phyloP scores from a whole-genome alignment of 2,888 invertebrate species.

The Mechanitis messenoides region DNA sequence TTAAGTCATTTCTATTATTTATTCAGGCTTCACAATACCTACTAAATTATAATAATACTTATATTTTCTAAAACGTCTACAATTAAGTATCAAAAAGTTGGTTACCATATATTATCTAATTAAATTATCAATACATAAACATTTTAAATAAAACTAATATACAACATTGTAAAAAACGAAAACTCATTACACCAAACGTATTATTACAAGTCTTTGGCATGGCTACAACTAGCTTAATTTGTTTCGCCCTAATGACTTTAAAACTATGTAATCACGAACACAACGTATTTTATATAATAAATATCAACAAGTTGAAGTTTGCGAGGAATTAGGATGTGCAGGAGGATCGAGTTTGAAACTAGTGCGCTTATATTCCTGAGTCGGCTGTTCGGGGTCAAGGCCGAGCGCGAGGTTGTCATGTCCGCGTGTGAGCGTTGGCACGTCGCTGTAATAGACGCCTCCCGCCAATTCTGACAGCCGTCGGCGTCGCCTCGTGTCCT shows the following conservation, averaged over 20 bases:
- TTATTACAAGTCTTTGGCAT: too few species aligned
- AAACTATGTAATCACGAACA: background rate
- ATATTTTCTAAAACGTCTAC: too few species aligned
- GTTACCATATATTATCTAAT: too few species aligned
- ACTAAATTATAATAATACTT: too few species aligned
- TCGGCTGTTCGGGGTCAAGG: constrained; percentile 52
- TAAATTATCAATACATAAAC: too few species aligned
- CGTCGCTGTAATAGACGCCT: constrained; percentile 70
- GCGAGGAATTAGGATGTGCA: constrained; percentile 34
- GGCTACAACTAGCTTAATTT: too few species aligned
- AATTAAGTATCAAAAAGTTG: too few species aligned
- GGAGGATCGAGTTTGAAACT: constrained; percentile 44
- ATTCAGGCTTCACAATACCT: too few species aligned
- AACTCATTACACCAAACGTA: too few species aligned
- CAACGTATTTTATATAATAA: background rate
- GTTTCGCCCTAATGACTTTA: background rate
- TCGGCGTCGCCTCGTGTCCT: constrained; percentile 64
- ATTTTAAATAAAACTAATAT: too few species aligned
- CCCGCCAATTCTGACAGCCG: constrained; percentile 69
- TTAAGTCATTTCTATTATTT: too few species aligned
- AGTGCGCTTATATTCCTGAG: constrained; percentile 44
- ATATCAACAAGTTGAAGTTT: constrained; percentile 41
- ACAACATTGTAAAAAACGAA: too few species aligned
- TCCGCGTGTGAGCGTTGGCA: constrained; percentile 46
- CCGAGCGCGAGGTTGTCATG: constrained; percentile 62